A percentile compares a stretch with the other conserved stretches of the same genome.
Conservation (phyloP, 2,113 vertebrate genomes). For the Morphnarchus princeps region DNA sequence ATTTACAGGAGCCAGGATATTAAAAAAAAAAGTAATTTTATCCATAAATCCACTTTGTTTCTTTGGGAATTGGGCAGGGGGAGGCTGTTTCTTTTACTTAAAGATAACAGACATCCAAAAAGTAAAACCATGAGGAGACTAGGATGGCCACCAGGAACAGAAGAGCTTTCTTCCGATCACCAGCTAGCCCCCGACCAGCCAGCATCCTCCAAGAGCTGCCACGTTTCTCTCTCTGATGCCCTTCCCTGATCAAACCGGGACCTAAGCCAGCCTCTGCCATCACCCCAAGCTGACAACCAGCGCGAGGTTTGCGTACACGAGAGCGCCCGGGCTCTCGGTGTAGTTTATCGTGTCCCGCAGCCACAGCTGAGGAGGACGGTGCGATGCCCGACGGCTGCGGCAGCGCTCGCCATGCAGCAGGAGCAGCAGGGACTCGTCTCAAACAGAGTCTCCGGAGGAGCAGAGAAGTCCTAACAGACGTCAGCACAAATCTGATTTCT, state of each 20-base stretch:
- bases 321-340: accelerated
- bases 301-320: accelerated
- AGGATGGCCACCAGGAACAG: neutral
- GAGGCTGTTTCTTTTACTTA: neutral
- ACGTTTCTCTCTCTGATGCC: too few species aligned
- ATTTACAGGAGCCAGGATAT: accelerated
- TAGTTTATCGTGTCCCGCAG: too few species aligned
- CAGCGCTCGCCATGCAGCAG: accelerated
- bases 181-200: neutral
- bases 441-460: accelerated
- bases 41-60: neutral
- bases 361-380: neutral
- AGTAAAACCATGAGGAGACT: neutral
- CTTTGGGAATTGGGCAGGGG: neutral
- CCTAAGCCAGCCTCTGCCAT: neutral
- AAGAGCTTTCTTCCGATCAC: neutral
- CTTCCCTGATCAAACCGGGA: neutral
- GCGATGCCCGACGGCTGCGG: accelerated
- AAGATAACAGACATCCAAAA: neutral
- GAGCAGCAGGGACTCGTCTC: neutral
- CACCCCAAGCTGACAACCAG: neutral
- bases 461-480: neutral
- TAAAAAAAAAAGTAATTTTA: neutral
- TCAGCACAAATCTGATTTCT: neutral
- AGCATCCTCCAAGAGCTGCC: neutral